Percentiles rank a stretch among this genome's conserved stretches.
phyloP scores from a whole-genome alignment of 2,797 vertebrate genomes.

The Podargus strigoides region DNA sequence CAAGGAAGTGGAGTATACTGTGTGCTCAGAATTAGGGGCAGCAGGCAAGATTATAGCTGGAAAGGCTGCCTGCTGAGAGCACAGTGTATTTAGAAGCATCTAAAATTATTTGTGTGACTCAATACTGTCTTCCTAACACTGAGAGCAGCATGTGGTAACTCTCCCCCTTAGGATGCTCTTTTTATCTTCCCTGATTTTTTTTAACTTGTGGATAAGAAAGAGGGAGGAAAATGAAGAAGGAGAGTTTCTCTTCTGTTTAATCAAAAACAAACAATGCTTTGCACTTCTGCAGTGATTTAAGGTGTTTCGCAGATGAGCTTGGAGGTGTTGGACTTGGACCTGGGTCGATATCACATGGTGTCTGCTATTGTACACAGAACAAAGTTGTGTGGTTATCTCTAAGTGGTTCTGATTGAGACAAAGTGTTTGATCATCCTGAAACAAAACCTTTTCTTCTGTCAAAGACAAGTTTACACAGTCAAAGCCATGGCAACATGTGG shows the following conservation, averaged over 20 bases:
- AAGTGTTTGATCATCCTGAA: not conserved
- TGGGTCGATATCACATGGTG: fast-evolving
- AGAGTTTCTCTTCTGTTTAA: not conserved
- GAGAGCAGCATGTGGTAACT: constrained; percentile 35
- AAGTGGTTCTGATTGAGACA: not conserved
- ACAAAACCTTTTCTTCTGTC: not conserved
- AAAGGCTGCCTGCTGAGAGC: constrained; percentile 36
- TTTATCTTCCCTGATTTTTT: constrained; percentile 1
- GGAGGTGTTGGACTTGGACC: not conserved
- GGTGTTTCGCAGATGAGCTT: not conserved
- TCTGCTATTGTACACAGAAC: not conserved
- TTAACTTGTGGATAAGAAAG: not conserved
- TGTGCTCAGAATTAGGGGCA: constrained; percentile 26
- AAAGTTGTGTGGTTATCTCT: not conserved
- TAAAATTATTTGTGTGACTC: constrained; percentile 58
- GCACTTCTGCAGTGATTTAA: not conserved
- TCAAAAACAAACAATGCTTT: not conserved
- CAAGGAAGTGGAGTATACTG: not conserved
- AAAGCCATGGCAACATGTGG: not conserved
- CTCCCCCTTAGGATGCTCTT: constrained; percentile 42
- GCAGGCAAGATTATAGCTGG: constrained; percentile 13
- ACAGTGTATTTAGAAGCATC: constrained; percentile 41
- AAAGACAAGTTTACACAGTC: not conserved
- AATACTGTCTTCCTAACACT: constrained; percentile 35
- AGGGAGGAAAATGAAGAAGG: not conserved